Evolutionary conservation across 53 echinoderm and acorn worm species (phyloP).

Genomic region (Holothuria scabra): DNA sequence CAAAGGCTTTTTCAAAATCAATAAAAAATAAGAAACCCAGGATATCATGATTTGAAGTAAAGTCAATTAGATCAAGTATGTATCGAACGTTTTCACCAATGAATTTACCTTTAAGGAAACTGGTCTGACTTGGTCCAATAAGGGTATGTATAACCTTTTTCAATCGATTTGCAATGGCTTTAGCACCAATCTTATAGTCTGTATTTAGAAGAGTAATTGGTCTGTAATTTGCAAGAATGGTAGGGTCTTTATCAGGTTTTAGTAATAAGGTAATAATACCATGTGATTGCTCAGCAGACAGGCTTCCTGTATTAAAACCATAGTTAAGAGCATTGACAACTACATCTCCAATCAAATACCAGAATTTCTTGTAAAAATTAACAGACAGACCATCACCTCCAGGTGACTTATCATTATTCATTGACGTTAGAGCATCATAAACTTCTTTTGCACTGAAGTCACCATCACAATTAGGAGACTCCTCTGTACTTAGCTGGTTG

Average conservation of each 20-base stretch:
- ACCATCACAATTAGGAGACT: too few relatives aligned
- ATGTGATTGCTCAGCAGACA: constrained; percentile 11
- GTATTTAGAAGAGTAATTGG: neutral
- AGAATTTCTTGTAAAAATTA: constrained; percentile 19
- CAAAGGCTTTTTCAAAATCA: constrained; percentile 3
- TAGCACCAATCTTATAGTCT: constrained; percentile 27
- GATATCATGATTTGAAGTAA: neutral
- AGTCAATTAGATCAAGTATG: neutral
- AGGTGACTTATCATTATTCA: constrained; percentile 59
- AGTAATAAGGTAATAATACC: neutral
- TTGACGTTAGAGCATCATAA: neutral
- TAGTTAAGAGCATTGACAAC: too few relatives aligned
- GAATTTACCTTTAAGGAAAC: neutral
- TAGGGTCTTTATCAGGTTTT: neutral
- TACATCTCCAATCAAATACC: neutral
- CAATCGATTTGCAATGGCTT: too few relatives aligned
- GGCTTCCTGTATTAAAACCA: neutral
- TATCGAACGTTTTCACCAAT: neutral
- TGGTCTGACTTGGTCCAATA: neutral
- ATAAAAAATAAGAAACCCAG: neutral
- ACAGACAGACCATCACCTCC: constrained; percentile 64
- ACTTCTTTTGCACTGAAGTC: too few relatives aligned
- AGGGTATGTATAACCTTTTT: too few relatives aligned
- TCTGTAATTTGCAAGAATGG: neutral
- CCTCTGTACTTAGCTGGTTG: too few relatives aligned